These are phyloP conservation scores for Subacronicta megacephala DNA, from an alignment of 2,888 invertebrate species.

Conservation along the genomic window DNA sequence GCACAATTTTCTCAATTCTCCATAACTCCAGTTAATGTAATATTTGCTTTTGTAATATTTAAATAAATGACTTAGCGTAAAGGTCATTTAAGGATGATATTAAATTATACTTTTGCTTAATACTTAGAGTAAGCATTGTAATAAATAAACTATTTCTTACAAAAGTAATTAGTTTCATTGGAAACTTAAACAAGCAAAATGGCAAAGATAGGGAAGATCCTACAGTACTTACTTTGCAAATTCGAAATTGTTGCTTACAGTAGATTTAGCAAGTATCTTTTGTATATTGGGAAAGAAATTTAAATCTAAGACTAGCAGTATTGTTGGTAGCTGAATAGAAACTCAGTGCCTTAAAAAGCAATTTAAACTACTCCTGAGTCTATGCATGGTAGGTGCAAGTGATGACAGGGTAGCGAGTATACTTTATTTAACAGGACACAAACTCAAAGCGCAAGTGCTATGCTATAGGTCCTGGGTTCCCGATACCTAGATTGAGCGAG, in stretches of 20 bases:
- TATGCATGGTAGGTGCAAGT: slow-evolving; percentile 54
- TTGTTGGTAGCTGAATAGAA: slow-evolving; percentile 80
- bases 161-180: slow-evolving; percentile 40
- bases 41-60: slow-evolving; percentile 23
- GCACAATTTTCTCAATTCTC: not conserved
- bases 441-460: too few relatives aligned
- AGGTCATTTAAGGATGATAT: slow-evolving; percentile 31
- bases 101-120: slow-evolving; percentile 32
- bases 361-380: slow-evolving; percentile 83
- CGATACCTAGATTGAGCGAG: too few relatives aligned
- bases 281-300: slow-evolving; percentile 64
- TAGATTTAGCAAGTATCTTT: slow-evolving; percentile 56
- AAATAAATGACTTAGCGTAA: slow-evolving; percentile 16
- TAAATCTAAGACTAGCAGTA: slow-evolving; percentile 79
- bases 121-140: slow-evolving; percentile 20
- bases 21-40: slow-evolving; percentile 9
- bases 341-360: slow-evolving; percentile 85
- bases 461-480: too few relatives aligned
- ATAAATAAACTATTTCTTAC: slow-evolving; percentile 32
- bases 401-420: slow-evolving; percentile 40
- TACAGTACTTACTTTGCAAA: slow-evolving; percentile 34
- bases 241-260: slow-evolving; percentile 42
- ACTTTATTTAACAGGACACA: too few relatives aligned
- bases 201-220: slow-evolving; percentile 21
- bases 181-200: slow-evolving; percentile 27